Percentiles rank a stretch among this genome's conserved stretches.
These are phyloP conservation scores for Gandaritis pyraliata DNA, from an alignment of 2,888 invertebrate genomes.

Conservation along the genomic window DNA sequence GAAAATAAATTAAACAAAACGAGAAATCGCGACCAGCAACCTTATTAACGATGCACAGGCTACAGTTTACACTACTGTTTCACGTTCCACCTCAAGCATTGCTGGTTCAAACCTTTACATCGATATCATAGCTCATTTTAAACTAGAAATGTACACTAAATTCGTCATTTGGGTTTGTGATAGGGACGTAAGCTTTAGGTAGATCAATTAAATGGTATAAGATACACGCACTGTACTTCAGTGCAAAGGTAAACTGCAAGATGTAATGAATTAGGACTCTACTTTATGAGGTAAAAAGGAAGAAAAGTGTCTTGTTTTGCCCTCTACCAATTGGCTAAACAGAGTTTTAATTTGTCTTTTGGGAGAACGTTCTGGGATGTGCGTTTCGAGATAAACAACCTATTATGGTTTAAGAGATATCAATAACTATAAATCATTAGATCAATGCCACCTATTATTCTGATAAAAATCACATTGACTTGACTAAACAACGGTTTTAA, in stretches of 20 bases:
- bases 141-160: constrained; percentile 47
- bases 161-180: constrained; percentile 31
- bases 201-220: constrained; percentile 75
- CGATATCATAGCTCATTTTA: not conserved
- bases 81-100: constrained; percentile 41
- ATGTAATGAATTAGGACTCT: constrained; percentile 66
- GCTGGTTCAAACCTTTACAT: constrained; percentile 25
- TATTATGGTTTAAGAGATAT: not conserved
- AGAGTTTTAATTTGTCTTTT: constrained; percentile 53
- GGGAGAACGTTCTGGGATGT: not conserved
- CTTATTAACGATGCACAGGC: constrained; percentile 60
- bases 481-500: not conserved
- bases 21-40: constrained; percentile 76
- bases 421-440: not conserved
- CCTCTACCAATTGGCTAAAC: constrained; percentile 57
- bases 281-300: constrained; percentile 62
- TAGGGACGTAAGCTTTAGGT: constrained; percentile 50
- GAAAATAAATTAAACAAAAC: constrained; percentile 83
- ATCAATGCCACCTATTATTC: not conserved
- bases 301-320: constrained; percentile 53
- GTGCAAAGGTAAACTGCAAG: constrained; percentile 70
- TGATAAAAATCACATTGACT: constrained; percentile 1
- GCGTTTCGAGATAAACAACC: no score
- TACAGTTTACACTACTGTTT: constrained; percentile 45
- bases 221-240: constrained; percentile 74